Percentiles rank a stretch among this genome's conserved stretches.
Conservation (phyloP, 2,797 vertebrate species). For the Fratercula arctica region DNA sequence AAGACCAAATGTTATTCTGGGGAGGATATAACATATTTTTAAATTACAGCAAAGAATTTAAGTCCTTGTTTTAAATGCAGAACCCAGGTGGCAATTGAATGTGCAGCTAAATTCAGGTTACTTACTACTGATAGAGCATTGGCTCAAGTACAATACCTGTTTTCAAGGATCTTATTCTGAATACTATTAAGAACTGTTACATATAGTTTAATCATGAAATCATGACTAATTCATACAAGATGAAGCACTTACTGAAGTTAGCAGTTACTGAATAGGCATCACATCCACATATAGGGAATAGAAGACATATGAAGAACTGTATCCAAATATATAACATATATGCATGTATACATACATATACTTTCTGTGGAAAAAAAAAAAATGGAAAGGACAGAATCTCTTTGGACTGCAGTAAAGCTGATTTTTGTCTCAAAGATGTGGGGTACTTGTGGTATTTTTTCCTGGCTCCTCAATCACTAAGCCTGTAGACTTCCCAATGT, state of each 20-base stretch:
- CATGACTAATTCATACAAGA: background rate
- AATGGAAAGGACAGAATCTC: background rate
- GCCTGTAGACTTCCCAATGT: background rate
- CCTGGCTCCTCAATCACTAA: background rate
- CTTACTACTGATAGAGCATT: background rate
- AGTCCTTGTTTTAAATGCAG: background rate
- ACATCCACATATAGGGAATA: background rate
- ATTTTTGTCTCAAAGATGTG: background rate
- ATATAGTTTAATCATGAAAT: background rate
- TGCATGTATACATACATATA: background rate
- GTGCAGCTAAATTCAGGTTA: background rate
- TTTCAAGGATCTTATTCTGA: background rate
- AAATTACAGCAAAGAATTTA: background rate
- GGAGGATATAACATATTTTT: background rate
- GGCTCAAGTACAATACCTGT: background rate
- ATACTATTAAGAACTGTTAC: background rate
- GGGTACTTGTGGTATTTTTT: background rate
- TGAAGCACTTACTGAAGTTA: background rate
- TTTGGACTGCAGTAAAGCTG: background rate
- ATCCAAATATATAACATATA: background rate
- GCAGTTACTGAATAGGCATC: background rate
- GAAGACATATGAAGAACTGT: background rate
- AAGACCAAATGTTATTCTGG: background rate
- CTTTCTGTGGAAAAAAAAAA: accelerated
- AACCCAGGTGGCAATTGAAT: background rate